Percentiles rank a stretch among this genome's conserved stretches.
These are phyloP conservation scores for Nymphicus hollandicus DNA, from an alignment of 2,113 vertebrate species.

Conservation along the genomic window DNA sequence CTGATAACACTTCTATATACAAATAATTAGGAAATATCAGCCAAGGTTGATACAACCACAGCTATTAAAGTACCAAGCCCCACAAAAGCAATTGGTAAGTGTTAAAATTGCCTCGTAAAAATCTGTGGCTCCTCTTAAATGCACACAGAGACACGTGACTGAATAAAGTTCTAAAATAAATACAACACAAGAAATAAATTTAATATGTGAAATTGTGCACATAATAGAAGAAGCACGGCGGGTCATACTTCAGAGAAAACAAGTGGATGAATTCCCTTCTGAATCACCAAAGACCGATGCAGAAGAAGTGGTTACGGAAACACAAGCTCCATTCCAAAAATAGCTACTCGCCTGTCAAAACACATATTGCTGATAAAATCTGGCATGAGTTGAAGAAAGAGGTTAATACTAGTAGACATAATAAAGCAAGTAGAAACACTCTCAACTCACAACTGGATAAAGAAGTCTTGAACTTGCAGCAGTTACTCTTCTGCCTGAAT, in stretches of 20 bases:
- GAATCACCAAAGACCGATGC: not conserved
- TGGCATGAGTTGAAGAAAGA: not conserved
- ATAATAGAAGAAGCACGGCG: not conserved
- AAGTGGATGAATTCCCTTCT: not conserved
- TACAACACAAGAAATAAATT: not conserved
- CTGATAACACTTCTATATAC: slow-evolving; percentile 15
- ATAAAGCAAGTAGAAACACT: not conserved
- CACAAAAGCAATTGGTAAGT: not conserved
- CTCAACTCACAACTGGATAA: not conserved
- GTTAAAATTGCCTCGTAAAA: slow-evolving; percentile 3
- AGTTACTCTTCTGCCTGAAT: not conserved
- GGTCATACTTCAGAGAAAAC: not conserved
- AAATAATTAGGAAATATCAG: slow-evolving; percentile 48
- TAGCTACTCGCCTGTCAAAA: not conserved
- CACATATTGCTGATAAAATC: not conserved
- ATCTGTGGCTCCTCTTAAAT: slow-evolving; percentile 12
- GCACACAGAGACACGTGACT: not conserved
- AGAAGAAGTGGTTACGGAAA: not conserved
- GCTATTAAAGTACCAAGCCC: not conserved
- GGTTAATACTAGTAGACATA: not conserved
- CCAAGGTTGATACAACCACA: not conserved
- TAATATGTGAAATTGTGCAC: not conserved
- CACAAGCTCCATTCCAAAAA: not conserved
- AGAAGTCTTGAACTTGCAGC: not conserved
- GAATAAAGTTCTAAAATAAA: not conserved